Conservation (phyloP, 1,140 invertebrate species). For the Drosophila cardini region DNA sequence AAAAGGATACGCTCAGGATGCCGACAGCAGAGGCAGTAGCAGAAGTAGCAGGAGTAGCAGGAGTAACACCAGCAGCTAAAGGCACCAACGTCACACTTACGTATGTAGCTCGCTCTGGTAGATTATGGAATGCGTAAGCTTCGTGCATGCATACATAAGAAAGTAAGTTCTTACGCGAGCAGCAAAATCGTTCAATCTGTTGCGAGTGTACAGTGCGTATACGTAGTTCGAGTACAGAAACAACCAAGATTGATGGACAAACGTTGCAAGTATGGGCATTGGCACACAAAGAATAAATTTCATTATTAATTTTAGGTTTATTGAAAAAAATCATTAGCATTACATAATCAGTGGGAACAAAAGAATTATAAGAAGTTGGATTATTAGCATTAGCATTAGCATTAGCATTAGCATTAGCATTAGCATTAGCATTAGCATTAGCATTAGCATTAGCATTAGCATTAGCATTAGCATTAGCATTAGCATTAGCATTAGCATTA, state of each 20-base stretch:
- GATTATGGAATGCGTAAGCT: background rate
- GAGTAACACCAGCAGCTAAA: background rate
- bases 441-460: background rate
- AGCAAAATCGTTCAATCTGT: background rate
- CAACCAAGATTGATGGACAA: background rate
- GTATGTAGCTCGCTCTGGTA: background rate
- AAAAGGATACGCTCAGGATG: constrained; percentile 46
- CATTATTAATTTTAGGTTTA: background rate
- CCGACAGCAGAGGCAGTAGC: constrained; percentile 1
- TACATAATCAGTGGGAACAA: too few species aligned
- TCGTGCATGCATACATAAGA: constrained; percentile 53
- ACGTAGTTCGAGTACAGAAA: constrained; percentile 30
- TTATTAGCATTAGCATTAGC: background rate
- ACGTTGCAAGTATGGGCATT: background rate
- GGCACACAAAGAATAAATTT: background rate
- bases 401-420: background rate
- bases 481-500: background rate
- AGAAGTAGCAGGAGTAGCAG: constrained; percentile 2
- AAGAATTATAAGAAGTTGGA: too few species aligned
- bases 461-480: background rate
- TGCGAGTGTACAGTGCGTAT: constrained; percentile 47
- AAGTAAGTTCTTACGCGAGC: constrained; percentile 35
- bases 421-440: background rate
- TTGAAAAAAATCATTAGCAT: too few species aligned
- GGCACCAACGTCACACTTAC: background rate